phyloP scores from a whole-genome alignment of 2,797 vertebrate genomes.

The Pseudocheirus occidentalis region DNA sequence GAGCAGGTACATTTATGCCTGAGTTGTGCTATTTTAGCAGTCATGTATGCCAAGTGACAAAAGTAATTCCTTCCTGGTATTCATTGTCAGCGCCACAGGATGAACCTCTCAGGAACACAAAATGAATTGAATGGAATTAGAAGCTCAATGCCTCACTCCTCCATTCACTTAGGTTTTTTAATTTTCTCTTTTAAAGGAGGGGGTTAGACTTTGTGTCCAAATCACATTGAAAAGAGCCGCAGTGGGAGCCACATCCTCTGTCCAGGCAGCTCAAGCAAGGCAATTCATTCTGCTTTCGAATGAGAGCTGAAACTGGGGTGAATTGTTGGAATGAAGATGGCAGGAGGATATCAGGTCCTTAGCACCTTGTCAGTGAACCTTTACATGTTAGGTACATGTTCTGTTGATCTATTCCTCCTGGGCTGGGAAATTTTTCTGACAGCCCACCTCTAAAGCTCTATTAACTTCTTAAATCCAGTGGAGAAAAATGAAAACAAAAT shows the following conservation, averaged over 20 bases:
- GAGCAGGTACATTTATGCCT: background rate
- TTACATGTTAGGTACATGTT: background rate
- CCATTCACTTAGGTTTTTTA: constrained; percentile 19
- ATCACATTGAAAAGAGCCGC: constrained; percentile 45
- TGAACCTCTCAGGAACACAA: constrained; percentile 22
- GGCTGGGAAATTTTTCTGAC: constrained; percentile 28
- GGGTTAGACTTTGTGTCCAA: constrained; percentile 43
- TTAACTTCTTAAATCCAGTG: constrained; percentile 34
- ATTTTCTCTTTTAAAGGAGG: background rate
- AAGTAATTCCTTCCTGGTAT: constrained; percentile 11
- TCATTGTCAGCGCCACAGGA: constrained; percentile 12
- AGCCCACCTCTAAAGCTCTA: constrained; percentile 30
- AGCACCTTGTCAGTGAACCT: background rate
- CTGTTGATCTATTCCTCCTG: background rate
- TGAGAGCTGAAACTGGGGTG: background rate
- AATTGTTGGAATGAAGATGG: constrained; percentile 28
- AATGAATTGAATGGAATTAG: constrained; percentile 37
- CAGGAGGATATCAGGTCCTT: background rate
- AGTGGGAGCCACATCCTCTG: background rate
- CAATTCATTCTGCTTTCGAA: background rate
- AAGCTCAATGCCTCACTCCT: constrained; percentile 58
- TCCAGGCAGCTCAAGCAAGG: background rate
- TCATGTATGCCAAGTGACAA: background rate
- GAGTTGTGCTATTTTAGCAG: constrained; percentile 46
- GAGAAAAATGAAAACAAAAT: background rate